Percentiles rank a stretch among this genome's conserved stretches.
These are phyloP conservation scores for Gastrophryne carolinensis DNA, from an alignment of 2,797 vertebrate genomes.

Conservation along the genomic window DNA sequence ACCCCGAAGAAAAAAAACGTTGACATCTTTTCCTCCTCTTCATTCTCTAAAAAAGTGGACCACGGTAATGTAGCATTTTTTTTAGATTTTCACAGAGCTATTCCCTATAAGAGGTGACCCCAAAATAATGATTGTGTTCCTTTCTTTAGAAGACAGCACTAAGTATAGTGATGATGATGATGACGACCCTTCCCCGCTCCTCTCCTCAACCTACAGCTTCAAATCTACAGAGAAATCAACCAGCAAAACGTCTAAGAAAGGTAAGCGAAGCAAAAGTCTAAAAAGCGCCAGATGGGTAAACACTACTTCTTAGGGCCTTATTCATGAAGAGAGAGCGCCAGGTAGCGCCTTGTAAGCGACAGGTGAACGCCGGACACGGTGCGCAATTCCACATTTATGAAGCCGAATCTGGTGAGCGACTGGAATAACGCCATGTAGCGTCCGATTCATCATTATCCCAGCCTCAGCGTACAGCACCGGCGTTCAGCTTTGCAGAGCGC, in stretches of 20 bases:
- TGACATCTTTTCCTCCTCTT: slow-evolving; percentile 75
- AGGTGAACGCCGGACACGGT: too few relatives aligned
- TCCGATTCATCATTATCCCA: too few relatives aligned
- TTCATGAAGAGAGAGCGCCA: too few relatives aligned
- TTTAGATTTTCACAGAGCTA: background rate
- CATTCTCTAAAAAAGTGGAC: slow-evolving; percentile 84
- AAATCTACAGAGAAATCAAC: background rate
- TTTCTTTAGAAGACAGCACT: background rate
- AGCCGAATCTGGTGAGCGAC: too few relatives aligned
- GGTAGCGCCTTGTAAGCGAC: too few relatives aligned
- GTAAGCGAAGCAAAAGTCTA: background rate
- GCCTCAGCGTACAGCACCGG: too few relatives aligned
- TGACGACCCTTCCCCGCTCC: background rate
- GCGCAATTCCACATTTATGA: too few relatives aligned
- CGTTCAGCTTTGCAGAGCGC: too few relatives aligned
- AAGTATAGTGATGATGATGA: background rate
- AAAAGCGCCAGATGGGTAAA: too few relatives aligned
- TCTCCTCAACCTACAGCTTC: background rate
- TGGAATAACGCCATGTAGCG: too few relatives aligned
- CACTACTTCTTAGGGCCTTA: too few relatives aligned
- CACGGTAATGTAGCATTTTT: slow-evolving; percentile 74
- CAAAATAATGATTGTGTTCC: background rate
- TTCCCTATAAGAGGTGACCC: background rate
- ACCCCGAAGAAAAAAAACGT: slow-evolving; percentile 78
- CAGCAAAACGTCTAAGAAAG: background rate